A percentile compares a stretch with the other conserved stretches of the same genome.
phyloP scores from a whole-genome alignment of 2,888 invertebrate genomes.

The Ecliptopera silaceata region DNA sequence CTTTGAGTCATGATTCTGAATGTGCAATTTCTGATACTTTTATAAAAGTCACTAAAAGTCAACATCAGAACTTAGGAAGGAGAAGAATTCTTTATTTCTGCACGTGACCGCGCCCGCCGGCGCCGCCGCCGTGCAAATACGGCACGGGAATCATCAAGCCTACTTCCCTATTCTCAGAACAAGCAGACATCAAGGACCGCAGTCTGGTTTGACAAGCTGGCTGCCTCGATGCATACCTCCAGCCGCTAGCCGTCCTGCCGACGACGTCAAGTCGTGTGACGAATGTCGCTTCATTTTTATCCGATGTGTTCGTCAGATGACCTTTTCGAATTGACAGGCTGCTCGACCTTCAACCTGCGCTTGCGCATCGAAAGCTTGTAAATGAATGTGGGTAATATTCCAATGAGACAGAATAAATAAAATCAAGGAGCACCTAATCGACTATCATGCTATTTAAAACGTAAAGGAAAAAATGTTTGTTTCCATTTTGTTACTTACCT shows the following conservation, averaged over 20 bases:
- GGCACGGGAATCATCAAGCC: neutral
- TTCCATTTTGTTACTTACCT: no score
- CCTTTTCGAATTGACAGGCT: slow-evolving; percentile 17
- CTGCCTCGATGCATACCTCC: slow-evolving; percentile 12
- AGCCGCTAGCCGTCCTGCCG: no score
- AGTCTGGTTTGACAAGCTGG: slow-evolving; percentile 32
- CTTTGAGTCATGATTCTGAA: no score
- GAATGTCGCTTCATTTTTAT: slow-evolving; percentile 9
- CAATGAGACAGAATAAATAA: no score
- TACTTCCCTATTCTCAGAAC: slow-evolving; percentile 15
- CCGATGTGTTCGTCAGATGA: slow-evolving; percentile 16
- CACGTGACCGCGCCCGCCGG: no score
- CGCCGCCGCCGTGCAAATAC: neutral
- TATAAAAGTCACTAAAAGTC: no score
- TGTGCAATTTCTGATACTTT: no score
- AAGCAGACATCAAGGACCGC: slow-evolving; percentile 1
- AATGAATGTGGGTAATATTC: neutral
- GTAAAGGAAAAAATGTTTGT: no score
- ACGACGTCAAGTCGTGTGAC: neutral
- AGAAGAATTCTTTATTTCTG: no score
- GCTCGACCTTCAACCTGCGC: slow-evolving; percentile 24
- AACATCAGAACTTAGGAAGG: no score
- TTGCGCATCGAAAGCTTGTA: neutral
- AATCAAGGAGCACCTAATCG: no score
- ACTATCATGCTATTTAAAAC: no score